phyloP scores from a whole-genome alignment of 2,888 invertebrate species.

The Hydriomena furcata region DNA sequence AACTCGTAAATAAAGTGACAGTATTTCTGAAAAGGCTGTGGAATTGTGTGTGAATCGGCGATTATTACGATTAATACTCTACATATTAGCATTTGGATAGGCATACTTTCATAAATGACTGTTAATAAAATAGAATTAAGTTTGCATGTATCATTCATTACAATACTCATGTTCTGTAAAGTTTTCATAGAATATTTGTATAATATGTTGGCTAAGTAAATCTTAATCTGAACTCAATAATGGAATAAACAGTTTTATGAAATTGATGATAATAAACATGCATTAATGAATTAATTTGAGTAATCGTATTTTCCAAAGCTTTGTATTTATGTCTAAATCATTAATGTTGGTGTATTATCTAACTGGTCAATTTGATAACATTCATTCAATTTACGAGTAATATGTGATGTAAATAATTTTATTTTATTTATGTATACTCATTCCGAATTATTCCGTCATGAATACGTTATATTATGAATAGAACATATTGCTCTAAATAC shows the following conservation, averaged over 20 bases:
- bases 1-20: not conserved
- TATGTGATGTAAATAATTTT: slow-evolving; percentile 32
- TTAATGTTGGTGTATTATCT: slow-evolving; percentile 22
- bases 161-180: too few species aligned
- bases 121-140: not conserved
- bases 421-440: slow-evolving; percentile 35
- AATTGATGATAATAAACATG: not conserved
- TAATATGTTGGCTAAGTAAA: too few species aligned
- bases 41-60: slow-evolving; percentile 1
- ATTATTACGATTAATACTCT: not conserved
- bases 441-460: slow-evolving; percentile 46
- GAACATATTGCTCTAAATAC: slow-evolving; percentile 33
- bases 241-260: not conserved
- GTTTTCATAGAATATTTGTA: not conserved
- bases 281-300: slow-evolving; percentile 2
- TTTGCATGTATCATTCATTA: too few species aligned
- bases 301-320: slow-evolving; percentile 8
- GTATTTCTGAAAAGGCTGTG: slow-evolving; percentile 11
- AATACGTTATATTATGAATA: slow-evolving; percentile 43
- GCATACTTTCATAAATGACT: not conserved
- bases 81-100: not conserved
- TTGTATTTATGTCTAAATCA: slow-evolving; percentile 6
- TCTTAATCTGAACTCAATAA: not conserved
- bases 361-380: slow-evolving; percentile 35
- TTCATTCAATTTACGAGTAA: slow-evolving; percentile 29